Evolutionary conservation across 2,113 vertebrate species (phyloP), one percentile per base, ranked within the genome.

Genomic region (Prionailurus viverrinus): DNA sequence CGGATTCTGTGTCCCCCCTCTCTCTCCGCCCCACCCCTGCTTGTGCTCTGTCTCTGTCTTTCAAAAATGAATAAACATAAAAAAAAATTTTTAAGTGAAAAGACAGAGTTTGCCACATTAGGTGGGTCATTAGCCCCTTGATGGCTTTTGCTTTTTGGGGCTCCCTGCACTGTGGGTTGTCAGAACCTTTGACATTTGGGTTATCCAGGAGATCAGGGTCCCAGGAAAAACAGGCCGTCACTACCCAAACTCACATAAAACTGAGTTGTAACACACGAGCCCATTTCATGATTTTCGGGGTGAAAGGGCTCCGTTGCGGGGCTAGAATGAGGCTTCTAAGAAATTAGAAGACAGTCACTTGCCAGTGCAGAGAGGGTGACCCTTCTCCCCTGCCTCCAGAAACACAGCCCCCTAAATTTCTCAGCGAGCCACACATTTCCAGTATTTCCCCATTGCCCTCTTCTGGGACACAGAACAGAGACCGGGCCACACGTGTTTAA

Each of bases 401-500:
- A 76, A 65, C 39, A 63, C 12, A 33, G 41, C 21, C 19, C 68
- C 89, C 25, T 36, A 11, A 10, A 51, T 18, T 48, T 93, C 80
- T 84, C 29, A 41, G 31, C 3, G 7, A 69, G 73, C 41, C 63
- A 12, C 16, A 3, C 1, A 0, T 58, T 29, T 69, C 79, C 19
- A 31, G 68, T 29, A 73, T 25, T 51, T 91, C 81, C 65, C 19
- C 3, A 4, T 51, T 79, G 66, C 78, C 58, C 83, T 85, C 66
- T 91, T 48, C 96, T 91, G 69, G 93, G 55, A 91, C 53, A 74
- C 83, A 69, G 48, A 7, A 81, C 21, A 65, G 41, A n/a, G 31
- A 45, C 66, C n/a, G 25, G 31, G 31, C 65, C 76, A 33, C 33
- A 48, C 9, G 9, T 14, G 66, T 81, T 79, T 82, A 39, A 86